phyloP scores from a whole-genome alignment of 2,797 vertebrate genomes.

The Gymnothorax reevesii region DNA sequence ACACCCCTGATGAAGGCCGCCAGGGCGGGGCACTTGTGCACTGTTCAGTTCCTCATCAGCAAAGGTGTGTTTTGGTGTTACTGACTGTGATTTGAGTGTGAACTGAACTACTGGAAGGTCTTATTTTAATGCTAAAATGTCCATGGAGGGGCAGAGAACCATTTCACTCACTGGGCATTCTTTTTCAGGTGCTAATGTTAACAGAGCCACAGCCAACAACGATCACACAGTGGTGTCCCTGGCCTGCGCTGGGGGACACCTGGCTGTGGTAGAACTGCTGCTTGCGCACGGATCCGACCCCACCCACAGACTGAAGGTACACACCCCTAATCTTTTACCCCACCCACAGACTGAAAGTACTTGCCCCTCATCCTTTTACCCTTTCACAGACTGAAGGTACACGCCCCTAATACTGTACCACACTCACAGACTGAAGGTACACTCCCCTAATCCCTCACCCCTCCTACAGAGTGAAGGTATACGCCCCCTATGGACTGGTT shows the following conservation, averaged over 20 bases:
- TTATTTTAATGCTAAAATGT: not conserved
- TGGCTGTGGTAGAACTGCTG: conserved; percentile 95
- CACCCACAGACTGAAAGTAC: no score
- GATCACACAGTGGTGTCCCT: conserved; percentile 98
- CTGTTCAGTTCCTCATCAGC: conserved; percentile 98
- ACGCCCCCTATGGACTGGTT: no score
- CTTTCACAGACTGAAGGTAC: no score
- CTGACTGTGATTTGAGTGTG: not conserved
- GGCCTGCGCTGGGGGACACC: conserved; percentile 95
- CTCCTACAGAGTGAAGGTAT: no score
- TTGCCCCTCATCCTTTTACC: no score
- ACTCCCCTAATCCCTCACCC: no score
- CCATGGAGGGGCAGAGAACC: not conserved
- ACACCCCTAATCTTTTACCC: not conserved
- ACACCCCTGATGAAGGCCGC: conserved; percentile 99
- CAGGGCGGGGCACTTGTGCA: conserved; percentile 96
- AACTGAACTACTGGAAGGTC: not conserved
- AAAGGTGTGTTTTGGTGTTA: conserved; percentile 79
- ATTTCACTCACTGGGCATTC: not conserved
- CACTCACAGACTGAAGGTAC: no score
- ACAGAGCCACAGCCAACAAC: conserved; percentile 96
- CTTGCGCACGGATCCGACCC: conserved; percentile 97
- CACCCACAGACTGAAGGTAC: conserved; percentile 97
- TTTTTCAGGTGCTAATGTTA: conserved; percentile 91
- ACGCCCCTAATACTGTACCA: no score